These are phyloP conservation scores for Lithobius niger DNA, from an alignment of 1,140 invertebrate genomes.

Conservation along the genomic window DNA sequence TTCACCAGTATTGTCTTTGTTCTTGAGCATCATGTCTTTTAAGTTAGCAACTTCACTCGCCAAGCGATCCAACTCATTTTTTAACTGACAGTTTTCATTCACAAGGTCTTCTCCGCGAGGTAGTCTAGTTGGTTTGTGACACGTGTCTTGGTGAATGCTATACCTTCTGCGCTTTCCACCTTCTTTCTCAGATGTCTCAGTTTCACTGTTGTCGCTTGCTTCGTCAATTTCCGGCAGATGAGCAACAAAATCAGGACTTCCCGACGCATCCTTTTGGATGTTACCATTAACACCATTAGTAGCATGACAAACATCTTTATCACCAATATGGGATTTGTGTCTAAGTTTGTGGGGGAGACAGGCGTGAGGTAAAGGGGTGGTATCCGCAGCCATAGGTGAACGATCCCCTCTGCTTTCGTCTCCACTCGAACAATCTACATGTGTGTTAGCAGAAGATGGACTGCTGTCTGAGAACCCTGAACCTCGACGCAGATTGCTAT, in stretches of 20 bases:
- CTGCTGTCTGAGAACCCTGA: slow-evolving; percentile 1
- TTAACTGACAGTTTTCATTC: slow-evolving; percentile 53
- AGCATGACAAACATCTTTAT: no score
- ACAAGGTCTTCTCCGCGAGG: slow-evolving; percentile 5
- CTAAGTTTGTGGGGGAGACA: slow-evolving; percentile 73
- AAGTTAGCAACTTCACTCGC: slow-evolving; percentile 84
- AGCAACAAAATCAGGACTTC: slow-evolving; percentile 26
- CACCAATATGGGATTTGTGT: slow-evolving; percentile 78
- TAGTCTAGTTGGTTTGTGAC: neutral
- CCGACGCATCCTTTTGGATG: no score
- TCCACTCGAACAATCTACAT: slow-evolving; percentile 18
- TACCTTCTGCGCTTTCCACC: no score
- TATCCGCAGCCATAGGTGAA: slow-evolving; percentile 1
- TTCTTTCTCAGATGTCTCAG: no score
- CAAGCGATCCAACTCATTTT: slow-evolving; percentile 68
- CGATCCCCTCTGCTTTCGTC: slow-evolving; percentile 16
- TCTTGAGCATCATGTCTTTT: slow-evolving; percentile 40
- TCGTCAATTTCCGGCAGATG: slow-evolving; percentile 38
- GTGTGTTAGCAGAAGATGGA: slow-evolving; percentile 11
- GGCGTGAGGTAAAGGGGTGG: slow-evolving; percentile 6
- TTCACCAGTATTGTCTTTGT: slow-evolving; percentile 1
- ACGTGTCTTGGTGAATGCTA: no score
- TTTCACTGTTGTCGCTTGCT: no score
- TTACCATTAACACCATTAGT: no score
- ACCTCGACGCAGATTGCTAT: neutral